A percentile compares a stretch with the other conserved stretches of the same genome.
phyloP scores from a whole-genome alignment of 2,888 invertebrate genomes.

The Lucinisca nassula region DNA sequence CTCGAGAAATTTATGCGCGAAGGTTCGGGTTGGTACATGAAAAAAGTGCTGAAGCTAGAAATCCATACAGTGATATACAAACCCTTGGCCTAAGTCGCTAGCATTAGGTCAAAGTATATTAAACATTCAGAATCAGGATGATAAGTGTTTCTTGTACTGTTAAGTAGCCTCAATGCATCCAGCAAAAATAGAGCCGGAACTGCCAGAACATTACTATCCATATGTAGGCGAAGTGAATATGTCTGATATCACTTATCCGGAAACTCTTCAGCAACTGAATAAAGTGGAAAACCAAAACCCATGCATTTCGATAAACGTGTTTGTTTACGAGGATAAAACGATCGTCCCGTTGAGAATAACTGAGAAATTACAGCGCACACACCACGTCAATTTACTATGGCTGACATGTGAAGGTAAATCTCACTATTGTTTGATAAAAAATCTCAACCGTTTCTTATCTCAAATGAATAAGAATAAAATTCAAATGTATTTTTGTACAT shows the following conservation, averaged over 20 bases:
- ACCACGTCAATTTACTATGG: conserved; percentile 60
- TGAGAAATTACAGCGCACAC: conserved; percentile 9
- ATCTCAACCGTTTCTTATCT: conserved; percentile 58
- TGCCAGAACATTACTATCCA: conserved; percentile 26
- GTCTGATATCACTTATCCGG: conserved; percentile 49
- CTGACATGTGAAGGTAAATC: conserved; percentile 33
- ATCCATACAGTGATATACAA: conserved; percentile 47
- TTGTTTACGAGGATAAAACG: conserved; percentile 47
- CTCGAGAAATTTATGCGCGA: conserved; percentile 51
- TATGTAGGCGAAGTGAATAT: conserved; percentile 51
- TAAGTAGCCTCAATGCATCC: conserved; percentile 55
- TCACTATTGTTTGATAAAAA: conserved; percentile 62
- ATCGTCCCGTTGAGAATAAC: conserved; percentile 54
- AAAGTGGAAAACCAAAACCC: conserved; percentile 48
- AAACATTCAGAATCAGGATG: conserved; percentile 55
- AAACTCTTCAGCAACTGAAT: conserved; percentile 32
- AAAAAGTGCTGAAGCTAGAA: conserved; percentile 47
- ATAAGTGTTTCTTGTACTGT: conserved; percentile 57
- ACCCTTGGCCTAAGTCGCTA: conserved; percentile 51
- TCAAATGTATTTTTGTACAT: conserved; percentile 31
- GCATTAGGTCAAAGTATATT: conserved; percentile 4
- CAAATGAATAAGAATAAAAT: conserved; percentile 27
- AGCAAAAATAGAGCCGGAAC: conserved; percentile 18
- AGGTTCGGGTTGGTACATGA: conserved; percentile 54
- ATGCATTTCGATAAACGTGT: conserved; percentile 56